Base-by-base conservation (phyloP, 2,113 vertebrate species). In the Nesospiza acunhae region DNA sequence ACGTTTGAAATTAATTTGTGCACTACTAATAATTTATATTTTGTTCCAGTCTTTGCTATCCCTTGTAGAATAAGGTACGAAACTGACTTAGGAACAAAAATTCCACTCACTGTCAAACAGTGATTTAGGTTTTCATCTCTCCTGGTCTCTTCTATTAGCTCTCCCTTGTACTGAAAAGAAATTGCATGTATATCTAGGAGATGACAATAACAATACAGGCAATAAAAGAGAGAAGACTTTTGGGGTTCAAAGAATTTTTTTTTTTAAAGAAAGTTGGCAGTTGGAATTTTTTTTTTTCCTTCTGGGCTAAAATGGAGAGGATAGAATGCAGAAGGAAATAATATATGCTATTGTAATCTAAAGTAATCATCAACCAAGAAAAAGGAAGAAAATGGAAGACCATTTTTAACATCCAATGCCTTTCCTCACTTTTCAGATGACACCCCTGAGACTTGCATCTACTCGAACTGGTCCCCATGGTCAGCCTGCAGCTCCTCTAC, bases 391-490 rank as follows among this genome's bases (percentile, higher is more conserved):
- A 72, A 49, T 6, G 4, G 30, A 74, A 67, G 27, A 37, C 12
- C 22, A 12, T 60, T 82, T 87, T 76, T 75, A 79, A 79, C 2
- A 20, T 44, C 46, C 44, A 58, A 0, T 82, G 84, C 37, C 42
- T 63, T 79, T 70, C 50, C 49, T 80, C 92, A 59, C 60, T 84
- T 91, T 96, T 70, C 93, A 99, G 99, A 99, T 95, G 99, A 99
- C 64, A 99, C 99, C 62, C 99, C 99, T 10, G 99, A 99, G 98
- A 99, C 99, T 7, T 99, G 99, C 76, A 99, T 99, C 96, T 99
- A 99, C 97, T 99, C 99, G 82, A 99, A 99, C 97, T 99, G 99
- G 99, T 99, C 99, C 87, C 99, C 99, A 0, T 99, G 99, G 99
- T 99, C 99, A 0, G 99, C 99, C 81, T 99, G 99, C 96, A 99